Evolutionary conservation across 2,113 vertebrate species (phyloP).

Genomic region (Oreochromis aureus): DNA sequence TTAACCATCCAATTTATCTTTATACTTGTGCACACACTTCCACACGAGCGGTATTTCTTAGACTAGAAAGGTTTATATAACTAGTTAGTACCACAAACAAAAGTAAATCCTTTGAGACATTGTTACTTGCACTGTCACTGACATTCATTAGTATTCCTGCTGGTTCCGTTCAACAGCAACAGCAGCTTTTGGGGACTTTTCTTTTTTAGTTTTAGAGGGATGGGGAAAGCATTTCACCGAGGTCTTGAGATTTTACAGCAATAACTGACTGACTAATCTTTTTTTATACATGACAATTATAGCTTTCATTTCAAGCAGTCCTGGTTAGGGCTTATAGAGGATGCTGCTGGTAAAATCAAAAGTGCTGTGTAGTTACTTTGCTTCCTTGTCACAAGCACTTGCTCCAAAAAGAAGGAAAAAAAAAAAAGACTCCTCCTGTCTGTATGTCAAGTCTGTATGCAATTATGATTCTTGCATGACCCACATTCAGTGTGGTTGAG

Average conservation of each 20-base stretch:
- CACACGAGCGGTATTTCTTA: background rate
- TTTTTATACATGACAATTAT: background rate
- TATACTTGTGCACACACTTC: background rate
- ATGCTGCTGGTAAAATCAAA: background rate
- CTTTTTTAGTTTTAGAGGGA: background rate
- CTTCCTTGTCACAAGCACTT: background rate
- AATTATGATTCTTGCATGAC: conserved; percentile 59
- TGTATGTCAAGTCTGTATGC: conserved; percentile 23
- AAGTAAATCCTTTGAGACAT: background rate
- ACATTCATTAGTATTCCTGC: background rate
- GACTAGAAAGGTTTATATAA: background rate
- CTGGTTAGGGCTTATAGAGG: background rate
- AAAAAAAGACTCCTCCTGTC: background rate
- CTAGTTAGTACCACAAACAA: background rate
- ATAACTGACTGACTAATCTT: background rate
- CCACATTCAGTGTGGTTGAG: conserved; percentile 55
- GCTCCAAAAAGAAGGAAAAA: background rate
- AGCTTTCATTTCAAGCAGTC: background rate
- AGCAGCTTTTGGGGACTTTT: background rate
- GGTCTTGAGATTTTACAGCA: background rate
- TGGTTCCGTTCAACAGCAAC: background rate
- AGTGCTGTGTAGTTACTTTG: conserved; percentile 16
- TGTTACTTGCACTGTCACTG: background rate
- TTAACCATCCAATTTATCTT: background rate
- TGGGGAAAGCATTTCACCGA: background rate